These are phyloP conservation scores for Brachyptera risi DNA, from an alignment of 2,888 invertebrate species.

Conservation along the genomic window DNA sequence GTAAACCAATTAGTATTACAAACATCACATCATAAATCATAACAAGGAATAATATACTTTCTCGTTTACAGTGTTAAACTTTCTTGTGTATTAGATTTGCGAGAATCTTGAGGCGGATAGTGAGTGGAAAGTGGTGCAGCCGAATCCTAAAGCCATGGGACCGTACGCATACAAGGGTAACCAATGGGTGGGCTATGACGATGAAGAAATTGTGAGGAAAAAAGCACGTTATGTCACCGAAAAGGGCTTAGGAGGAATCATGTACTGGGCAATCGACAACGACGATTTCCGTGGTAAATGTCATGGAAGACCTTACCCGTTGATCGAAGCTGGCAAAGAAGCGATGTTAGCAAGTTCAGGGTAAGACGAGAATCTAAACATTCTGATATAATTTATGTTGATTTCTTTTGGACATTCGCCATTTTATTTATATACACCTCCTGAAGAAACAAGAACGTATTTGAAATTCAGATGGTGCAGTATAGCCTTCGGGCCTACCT, in stretches of 20 bases:
- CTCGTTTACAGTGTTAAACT: constrained; percentile 3
- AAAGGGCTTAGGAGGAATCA: constrained; percentile 81
- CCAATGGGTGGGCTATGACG: constrained; percentile 94
- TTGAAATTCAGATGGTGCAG: too few relatives aligned
- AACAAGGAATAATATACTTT: not conserved
- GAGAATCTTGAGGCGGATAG: constrained; percentile 70
- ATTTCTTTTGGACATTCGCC: too few relatives aligned
- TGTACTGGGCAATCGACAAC: constrained; percentile 93
- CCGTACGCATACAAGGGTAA: constrained; percentile 83
- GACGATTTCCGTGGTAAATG: constrained; percentile 92
- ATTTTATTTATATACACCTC: too few relatives aligned
- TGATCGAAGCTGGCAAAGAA: constrained; percentile 88
- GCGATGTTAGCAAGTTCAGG: constrained; percentile 62
- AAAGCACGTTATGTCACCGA: constrained; percentile 83
- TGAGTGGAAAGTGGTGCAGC: constrained; percentile 78
- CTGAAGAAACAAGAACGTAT: too few relatives aligned
- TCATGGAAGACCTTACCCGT: constrained; percentile 79
- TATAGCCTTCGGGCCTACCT: too few relatives aligned
- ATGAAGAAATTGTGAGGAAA: constrained; percentile 72
- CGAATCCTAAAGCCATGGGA: constrained; percentile 78
- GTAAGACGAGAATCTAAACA: too few relatives aligned
- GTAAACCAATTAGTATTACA: not conserved
- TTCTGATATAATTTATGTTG: too few relatives aligned
- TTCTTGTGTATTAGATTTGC: constrained; percentile 64
- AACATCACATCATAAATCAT: not conserved